Evolutionary conservation across 2,888 invertebrate genomes (phyloP).

Genomic region (Cephus rjabovi): DNA sequence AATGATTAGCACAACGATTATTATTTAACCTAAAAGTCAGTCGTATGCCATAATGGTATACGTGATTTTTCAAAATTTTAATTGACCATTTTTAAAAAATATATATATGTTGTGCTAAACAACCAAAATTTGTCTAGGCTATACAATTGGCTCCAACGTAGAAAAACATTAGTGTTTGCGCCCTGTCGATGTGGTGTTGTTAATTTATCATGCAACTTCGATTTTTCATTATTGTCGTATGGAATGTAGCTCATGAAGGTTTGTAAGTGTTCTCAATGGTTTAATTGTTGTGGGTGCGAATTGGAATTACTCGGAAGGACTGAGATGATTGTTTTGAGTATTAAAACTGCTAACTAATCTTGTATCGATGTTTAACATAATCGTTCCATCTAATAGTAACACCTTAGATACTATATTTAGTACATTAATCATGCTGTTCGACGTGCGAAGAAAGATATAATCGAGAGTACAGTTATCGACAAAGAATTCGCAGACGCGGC

Average conservation of each 20-base stretch:
- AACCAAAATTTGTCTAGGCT: constrained; percentile 24
- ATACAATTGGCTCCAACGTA: constrained; percentile 41
- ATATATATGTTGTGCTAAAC: constrained; percentile 31
- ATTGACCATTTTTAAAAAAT: neutral
- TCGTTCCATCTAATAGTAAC: constrained; percentile 19
- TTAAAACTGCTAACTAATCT: constrained; percentile 29
- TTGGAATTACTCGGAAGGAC: constrained; percentile 17
- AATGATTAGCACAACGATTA: constrained; percentile 4
- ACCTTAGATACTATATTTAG: neutral
- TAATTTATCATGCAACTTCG: constrained; percentile 38
- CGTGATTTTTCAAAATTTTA: neutral
- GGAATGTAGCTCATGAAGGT: constrained; percentile 57
- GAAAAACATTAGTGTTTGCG: constrained; percentile 59
- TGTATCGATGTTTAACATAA: constrained; percentile 49
- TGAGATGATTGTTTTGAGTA: constrained; percentile 37
- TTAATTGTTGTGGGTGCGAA: constrained; percentile 50
- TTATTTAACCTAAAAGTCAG: neutral
- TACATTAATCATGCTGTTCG: neutral
- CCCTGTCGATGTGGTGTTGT: constrained; percentile 62
- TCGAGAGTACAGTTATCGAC: neutral
- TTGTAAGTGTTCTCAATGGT: constrained; percentile 59
- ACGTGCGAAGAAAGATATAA: neutral
- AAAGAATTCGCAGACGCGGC: neutral
- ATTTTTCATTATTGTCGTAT: constrained; percentile 55
- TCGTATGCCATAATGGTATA: neutral